Base-by-base conservation (phyloP, 2,113 vertebrate species). In the Thunnus thynnus region DNA sequence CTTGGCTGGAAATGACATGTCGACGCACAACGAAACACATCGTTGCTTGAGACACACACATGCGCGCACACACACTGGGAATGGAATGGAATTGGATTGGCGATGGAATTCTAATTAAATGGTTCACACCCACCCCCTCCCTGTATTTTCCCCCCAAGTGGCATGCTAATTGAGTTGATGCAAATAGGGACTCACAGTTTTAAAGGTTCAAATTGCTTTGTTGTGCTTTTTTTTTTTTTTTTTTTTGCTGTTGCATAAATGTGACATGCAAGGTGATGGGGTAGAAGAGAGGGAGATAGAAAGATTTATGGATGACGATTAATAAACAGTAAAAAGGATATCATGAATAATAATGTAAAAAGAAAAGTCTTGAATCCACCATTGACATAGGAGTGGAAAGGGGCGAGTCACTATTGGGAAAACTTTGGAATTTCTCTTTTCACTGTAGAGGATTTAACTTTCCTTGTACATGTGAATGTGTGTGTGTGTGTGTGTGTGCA, bases 1-100 rank as follows among this genome's bases (percentile, higher is more conserved):
- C 87, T 91, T 86, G 83, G 80, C 83, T 91, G 77, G 86, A 88
- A 90, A 90, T 90, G 88, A 87, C 89, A 88, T 89, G 89, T 91
- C 90, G 76, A 78, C 81, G 84, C 84, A 71, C 85, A 65, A 62
- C 12, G 66, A 77, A 86, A 76, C 58, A 76, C 69, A 69, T 65
- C 60, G 20, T 71, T 72, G 74, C 65, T 76, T 47, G 36, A 74
- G 30, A 86, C 55, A 66, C 74, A 65, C 68, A 47, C n/a, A 52
- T 46, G 66, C 48, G 50, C 16, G 46, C 27, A 64, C 57, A 56
- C 72, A 77, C 67, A 66, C 56, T 46, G 46, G 75, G 63, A 77
- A 84, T 68, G 12, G 25, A 84, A 52, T 75, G 58, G 58, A 79
- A 83, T 88, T 84, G 82, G 72, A 83, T 75, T 76, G 75, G 84